Evolutionary conservation across 2,888 invertebrate genomes (phyloP), one percentile per base, ranked within the genome.

Genomic region (Teinopalpus imperialis): DNA sequence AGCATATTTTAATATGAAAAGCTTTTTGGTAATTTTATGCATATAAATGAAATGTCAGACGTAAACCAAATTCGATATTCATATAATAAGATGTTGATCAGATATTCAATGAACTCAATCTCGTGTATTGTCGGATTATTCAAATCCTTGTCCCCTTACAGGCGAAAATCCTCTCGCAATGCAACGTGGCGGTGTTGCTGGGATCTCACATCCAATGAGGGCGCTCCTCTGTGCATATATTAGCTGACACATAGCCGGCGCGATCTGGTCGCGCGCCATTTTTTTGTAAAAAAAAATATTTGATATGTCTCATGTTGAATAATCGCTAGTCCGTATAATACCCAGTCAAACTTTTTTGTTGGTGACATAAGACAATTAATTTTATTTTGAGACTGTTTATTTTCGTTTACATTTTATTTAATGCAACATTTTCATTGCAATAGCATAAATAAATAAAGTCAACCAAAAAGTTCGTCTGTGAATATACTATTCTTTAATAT

Each of bases 91-190:
- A 6, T 23, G 26, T 16, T 34, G 16, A 43, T 48, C 24, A 39
- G 40, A 21, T 40, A 30, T 35, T 30, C 23, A 34, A 35, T 21
- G 14, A 8, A 21, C 10, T 40, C 27, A 3, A 21, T 34, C 10
- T 23, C 5, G 5, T 29, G 20, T 20, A 47, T 49, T 47, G 30
- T 40, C 14, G 32, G 45, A 46, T 51, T 52, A 49, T 45, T 57
- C 50, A 53, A 56, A 42, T 35, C 20, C 23, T 31, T 27, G 53
- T 59, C 64, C 50, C 45, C 59, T 72, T 65, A 23, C 85, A 89
- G 89, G 87, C 46, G 89, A 89, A 53, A 89, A 89, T 49, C 89
- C 89, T 36, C 66, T 89, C 20, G 89, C 89, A 41, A 89, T 89
- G 89, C 89, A 89, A 50, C 76, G 89, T n/a, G 89, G 89, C 5